These are phyloP conservation scores for Darevskia nairensis DNA, from an alignment of 2,797 vertebrate genomes.

Conservation along the genomic window DNA sequence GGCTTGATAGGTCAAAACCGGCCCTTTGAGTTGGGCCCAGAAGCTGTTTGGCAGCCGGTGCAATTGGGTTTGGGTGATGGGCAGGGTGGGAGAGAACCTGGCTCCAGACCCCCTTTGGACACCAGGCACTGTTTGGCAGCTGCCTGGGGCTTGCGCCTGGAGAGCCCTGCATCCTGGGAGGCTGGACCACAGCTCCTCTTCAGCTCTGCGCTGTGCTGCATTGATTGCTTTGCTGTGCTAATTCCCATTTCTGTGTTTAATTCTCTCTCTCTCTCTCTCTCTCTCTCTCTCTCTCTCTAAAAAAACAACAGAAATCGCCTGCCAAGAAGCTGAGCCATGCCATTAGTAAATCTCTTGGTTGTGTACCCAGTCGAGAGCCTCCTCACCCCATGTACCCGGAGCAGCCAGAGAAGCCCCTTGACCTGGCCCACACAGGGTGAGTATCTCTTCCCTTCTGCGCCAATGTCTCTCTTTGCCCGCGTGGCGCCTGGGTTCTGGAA, in stretches of 20 bases:
- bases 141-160: background rate
- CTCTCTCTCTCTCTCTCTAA: background rate
- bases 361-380: constrained; percentile 93
- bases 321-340: constrained; percentile 99
- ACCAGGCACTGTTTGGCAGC: too few relatives aligned
- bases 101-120: background rate
- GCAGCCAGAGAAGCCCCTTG: constrained; percentile 93
- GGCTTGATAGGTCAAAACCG: too few relatives aligned
- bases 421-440: constrained; percentile 94
- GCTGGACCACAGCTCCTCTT: accelerated
- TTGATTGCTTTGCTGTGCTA: accelerated
- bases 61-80: too few relatives aligned
- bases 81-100: background rate
- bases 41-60: too few relatives aligned
- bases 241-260: constrained; percentile 10
- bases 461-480: too few relatives aligned
- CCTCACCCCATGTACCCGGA: constrained; percentile 95
- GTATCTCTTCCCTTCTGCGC: constrained; percentile 66
- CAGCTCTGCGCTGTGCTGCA: accelerated
- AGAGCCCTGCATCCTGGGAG: accelerated
- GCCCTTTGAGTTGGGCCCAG: too few relatives aligned
- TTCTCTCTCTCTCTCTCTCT: too few relatives aligned
- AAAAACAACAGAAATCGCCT: constrained; percentile 92
- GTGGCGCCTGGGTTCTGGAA: background rate
- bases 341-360: constrained; percentile 96